phyloP scores from a whole-genome alignment of 2,113 vertebrate genomes.

The Morone chrysops region DNA sequence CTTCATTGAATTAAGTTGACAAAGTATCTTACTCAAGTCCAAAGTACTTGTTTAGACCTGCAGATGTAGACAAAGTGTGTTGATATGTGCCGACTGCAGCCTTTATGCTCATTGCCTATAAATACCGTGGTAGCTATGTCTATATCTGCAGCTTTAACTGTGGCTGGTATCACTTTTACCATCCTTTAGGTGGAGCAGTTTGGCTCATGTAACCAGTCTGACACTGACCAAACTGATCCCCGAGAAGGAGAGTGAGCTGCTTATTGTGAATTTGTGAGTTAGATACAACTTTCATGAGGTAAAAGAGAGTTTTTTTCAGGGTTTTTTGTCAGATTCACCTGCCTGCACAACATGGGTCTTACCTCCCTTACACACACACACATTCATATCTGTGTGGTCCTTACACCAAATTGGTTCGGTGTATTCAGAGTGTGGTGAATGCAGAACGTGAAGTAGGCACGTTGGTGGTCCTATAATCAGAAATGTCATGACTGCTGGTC shows the following conservation, averaged over 20 bases:
- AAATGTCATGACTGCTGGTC: constrained; percentile 29
- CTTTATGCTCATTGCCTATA: neutral
- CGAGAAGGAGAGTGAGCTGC: no score
- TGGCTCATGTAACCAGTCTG: neutral
- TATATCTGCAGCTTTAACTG: neutral
- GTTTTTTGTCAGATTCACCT: constrained; percentile 5
- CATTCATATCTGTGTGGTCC: constrained; percentile 36
- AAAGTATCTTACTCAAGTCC: neutral
- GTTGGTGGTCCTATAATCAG: constrained; percentile 35
- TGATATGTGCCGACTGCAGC: neutral
- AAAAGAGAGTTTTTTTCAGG: neutral
- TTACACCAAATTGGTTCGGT: constrained; percentile 16
- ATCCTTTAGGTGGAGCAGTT: neutral
- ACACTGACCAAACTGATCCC: neutral
- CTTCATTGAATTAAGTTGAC: neutral
- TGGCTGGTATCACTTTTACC: neutral
- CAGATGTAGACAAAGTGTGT: constrained; percentile 1
- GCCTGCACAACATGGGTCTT: constrained; percentile 1
- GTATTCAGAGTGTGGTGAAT: constrained; percentile 23
- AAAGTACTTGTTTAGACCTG: neutral
- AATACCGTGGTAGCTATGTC: neutral
- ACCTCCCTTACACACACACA: neutral
- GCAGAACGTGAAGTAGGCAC: constrained; percentile 14
- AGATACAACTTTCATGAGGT: neutral
- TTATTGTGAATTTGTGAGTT: neutral